Conservation (phyloP, 1,140 invertebrate species). For the Subanguina moxae region DNA sequence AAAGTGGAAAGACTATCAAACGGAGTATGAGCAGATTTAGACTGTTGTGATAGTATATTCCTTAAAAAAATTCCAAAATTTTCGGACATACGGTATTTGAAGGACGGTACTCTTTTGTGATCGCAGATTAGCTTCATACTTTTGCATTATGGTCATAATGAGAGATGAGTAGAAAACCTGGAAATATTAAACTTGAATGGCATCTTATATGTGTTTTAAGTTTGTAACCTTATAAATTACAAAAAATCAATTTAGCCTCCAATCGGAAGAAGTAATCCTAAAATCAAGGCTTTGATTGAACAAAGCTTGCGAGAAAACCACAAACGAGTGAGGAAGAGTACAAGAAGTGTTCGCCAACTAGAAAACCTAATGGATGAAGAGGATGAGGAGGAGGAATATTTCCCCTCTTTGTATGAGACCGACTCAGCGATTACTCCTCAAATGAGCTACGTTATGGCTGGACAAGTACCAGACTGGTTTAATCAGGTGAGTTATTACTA, state of each 20-base stretch:
- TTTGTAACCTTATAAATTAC: too few species aligned
- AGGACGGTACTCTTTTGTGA: too few species aligned
- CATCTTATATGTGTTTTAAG: too few species aligned
- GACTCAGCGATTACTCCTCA: slow-evolving; percentile 31
- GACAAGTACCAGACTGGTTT: slow-evolving; percentile 29
- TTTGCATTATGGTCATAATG: too few species aligned
- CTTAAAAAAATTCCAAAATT: too few species aligned
- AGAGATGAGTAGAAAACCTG: too few species aligned
- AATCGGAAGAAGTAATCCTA: slow-evolving; percentile 22
- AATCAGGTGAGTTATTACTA: slow-evolving; percentile 24
- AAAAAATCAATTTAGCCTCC: not conserved
- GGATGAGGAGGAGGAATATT: slow-evolving; percentile 26
- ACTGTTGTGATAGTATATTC: too few species aligned
- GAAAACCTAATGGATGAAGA: not conserved
- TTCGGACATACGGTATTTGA: too few species aligned
- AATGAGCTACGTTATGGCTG: slow-evolving; percentile 37
- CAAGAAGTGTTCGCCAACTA: not conserved
- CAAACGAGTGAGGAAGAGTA: slow-evolving; percentile 35
- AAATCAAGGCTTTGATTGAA: slow-evolving; percentile 37
- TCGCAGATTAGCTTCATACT: too few species aligned
- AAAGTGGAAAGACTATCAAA: too few species aligned
- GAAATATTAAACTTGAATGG: too few species aligned
- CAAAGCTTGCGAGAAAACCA: slow-evolving; percentile 35
- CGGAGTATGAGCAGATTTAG: too few species aligned
- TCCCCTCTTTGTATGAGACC: slow-evolving; percentile 39